Evolutionary conservation across 2,888 invertebrate species (phyloP).

Genomic region (Marronus borbonicus): DNA sequence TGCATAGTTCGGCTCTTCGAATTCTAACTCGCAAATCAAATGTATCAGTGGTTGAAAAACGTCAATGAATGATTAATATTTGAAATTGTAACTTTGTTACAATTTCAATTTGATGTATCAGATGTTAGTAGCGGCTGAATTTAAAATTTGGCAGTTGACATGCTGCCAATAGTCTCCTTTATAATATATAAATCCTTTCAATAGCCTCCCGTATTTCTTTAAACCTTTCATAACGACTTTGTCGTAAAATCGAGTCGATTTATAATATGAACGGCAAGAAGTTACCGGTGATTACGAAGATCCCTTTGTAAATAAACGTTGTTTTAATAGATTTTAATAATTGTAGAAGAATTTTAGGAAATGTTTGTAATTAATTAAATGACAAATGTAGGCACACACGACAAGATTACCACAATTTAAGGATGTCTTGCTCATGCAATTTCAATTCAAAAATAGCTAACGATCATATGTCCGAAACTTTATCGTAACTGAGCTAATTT

Average conservation of each 20-base stretch:
- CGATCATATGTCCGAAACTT: too few relatives aligned
- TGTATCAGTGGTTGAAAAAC: too few relatives aligned
- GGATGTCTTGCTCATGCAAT: too few relatives aligned
- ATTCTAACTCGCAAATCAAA: too few relatives aligned
- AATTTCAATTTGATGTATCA: not conserved
- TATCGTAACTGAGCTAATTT: too few relatives aligned
- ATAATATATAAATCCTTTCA: conserved; percentile 20
- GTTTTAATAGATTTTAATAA: conserved; percentile 23
- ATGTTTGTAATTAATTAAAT: too few relatives aligned
- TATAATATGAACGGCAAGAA: not conserved
- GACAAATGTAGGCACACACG: too few relatives aligned
- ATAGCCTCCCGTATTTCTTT: conserved; percentile 26
- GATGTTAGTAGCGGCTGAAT: not conserved
- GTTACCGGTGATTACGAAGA: not conserved
- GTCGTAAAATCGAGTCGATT: conserved; percentile 9
- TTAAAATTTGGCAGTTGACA: conserved; percentile 21
- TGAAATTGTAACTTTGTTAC: too few relatives aligned
- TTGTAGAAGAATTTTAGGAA: not conserved
- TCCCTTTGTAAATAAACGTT: conserved; percentile 5
- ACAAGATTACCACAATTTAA: too few relatives aligned
- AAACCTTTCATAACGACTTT: conserved; percentile 28
- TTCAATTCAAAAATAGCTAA: too few relatives aligned
- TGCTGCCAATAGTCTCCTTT: conserved; percentile 19
- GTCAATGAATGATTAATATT: too few relatives aligned
- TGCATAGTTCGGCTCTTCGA: too few relatives aligned